These are phyloP conservation scores for Cheilosia impressa DNA, from an alignment of 2,888 invertebrate genomes.

Conservation along the genomic window DNA sequence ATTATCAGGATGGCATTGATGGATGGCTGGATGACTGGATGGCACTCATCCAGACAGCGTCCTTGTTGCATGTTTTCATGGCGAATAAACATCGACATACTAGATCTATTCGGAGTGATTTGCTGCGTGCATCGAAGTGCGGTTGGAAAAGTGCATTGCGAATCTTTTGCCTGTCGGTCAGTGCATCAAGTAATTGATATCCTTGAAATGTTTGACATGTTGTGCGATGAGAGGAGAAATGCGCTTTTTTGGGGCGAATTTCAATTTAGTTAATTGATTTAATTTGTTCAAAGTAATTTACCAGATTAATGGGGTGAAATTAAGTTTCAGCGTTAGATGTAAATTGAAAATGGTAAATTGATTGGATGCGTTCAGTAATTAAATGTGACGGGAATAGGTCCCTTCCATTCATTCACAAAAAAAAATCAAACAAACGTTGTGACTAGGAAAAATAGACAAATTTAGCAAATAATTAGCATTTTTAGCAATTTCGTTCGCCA, in stretches of 20 bases:
- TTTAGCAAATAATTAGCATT: too few species aligned
- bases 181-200: constrained; percentile 67
- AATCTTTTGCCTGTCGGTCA: constrained; percentile 6
- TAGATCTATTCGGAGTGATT: constrained; percentile 56
- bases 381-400: too few species aligned
- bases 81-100: constrained; percentile 36
- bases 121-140: constrained; percentile 22
- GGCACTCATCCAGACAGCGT: constrained; percentile 5
- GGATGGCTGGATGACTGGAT: constrained; percentile 36
- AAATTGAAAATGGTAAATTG: constrained; percentile 21
- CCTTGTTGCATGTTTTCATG: constrained; percentile 63
- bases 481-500: too few species aligned
- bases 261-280: constrained; percentile 70
- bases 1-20: constrained; percentile 70
- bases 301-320: constrained; percentile 49
- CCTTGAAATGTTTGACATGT: constrained; percentile 18
- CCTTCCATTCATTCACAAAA: too few species aligned
- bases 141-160: constrained; percentile 31
- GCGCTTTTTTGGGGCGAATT: constrained; percentile 29
- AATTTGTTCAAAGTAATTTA: constrained; percentile 66
- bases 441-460: too few species aligned
- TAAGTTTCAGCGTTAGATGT: constrained; percentile 23
- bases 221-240: constrained; percentile 11
- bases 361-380: constrained; percentile 27
- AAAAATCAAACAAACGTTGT: too few species aligned